Percentiles rank a stretch among this genome's conserved stretches.
These are phyloP conservation scores for Pomatostomus ruficeps DNA, from an alignment of 2,113 vertebrate species.

Conservation along the genomic window DNA sequence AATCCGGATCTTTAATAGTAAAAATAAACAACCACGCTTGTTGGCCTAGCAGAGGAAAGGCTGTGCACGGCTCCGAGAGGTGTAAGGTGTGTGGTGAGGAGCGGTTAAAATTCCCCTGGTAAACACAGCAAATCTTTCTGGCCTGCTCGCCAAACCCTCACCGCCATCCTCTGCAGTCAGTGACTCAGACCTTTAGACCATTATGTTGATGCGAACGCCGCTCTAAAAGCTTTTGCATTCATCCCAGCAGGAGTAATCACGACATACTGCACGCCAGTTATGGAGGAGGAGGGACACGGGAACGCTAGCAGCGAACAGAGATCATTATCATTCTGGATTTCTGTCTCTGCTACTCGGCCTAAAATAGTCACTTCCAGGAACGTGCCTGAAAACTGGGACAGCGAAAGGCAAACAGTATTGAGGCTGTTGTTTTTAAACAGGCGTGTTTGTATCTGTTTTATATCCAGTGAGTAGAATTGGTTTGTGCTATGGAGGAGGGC, in stretches of 20 bases:
- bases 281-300: not conserved
- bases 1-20: not conserved
- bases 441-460: not conserved
- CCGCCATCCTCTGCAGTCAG: not conserved
- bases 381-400: not conserved
- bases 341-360: not conserved
- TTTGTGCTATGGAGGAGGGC: not conserved
- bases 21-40: not conserved
- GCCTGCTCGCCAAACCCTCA: not conserved
- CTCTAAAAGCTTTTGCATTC: not conserved
- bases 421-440: not conserved
- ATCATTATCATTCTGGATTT: not conserved
- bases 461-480: not conserved
- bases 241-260: not conserved
- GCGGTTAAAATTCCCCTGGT: not conserved
- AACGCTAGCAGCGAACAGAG: not conserved
- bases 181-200: not conserved
- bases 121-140: not conserved
- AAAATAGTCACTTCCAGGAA: not conserved
- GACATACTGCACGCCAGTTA: not conserved
- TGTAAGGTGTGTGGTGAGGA: not conserved
- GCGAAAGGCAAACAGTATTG: not conserved
- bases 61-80: not conserved
- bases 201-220: not conserved
- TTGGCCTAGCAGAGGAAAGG: not conserved